Base-by-base conservation (phyloP, 1,140 invertebrate species). In the Muscidifurax raptorellus region DNA sequence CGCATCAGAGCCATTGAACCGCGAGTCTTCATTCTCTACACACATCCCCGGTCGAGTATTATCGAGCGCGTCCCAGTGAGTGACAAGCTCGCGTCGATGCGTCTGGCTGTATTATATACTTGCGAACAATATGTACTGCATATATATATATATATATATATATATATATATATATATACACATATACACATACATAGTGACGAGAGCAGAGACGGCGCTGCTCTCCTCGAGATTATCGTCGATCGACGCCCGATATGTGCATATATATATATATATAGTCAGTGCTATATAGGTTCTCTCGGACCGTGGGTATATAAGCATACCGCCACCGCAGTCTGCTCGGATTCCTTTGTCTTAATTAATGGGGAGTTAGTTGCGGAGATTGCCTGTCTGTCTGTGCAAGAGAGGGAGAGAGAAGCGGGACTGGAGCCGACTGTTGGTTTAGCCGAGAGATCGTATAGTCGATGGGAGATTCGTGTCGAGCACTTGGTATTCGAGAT, bases 281-380 rank as follows among this genome's bases (percentile, higher is more conserved):
- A 32, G 18, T 47, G 13, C 7, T 47, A 6, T 47, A 1, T 47
- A 10, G 4, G 1, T 47, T 47, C 44, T 47, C 44, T 47, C 44
- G 44, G 1, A 4, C 13, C n/a, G 59, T 2, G 64, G 25, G 0
- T 67, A 71, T 59, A 76, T 76, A 52, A 59, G 52, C 52, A 59
- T 22, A n/a, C 52, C 52, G 0, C 47, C 18, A 10, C 52, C 22
- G 18, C 18, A 59, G 22, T 59, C 52, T 59, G 32, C 22, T 4
- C 22, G 44, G 28, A 72, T 81, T 74, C 67, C 69, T 64, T 69
- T 36, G 80, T 25, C 44, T 81, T 74, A 59, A 81, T 81, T 59
- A 74, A 74, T 52, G 67, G 27, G 47, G 28, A 52, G 27, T 69
- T 71, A 52, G 40, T 28, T 6, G n/a, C 76, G 32, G 75, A 59